Evolutionary conservation across 1,140 invertebrate species (phyloP).

Genomic region (Thalassaphorura encarpata): DNA sequence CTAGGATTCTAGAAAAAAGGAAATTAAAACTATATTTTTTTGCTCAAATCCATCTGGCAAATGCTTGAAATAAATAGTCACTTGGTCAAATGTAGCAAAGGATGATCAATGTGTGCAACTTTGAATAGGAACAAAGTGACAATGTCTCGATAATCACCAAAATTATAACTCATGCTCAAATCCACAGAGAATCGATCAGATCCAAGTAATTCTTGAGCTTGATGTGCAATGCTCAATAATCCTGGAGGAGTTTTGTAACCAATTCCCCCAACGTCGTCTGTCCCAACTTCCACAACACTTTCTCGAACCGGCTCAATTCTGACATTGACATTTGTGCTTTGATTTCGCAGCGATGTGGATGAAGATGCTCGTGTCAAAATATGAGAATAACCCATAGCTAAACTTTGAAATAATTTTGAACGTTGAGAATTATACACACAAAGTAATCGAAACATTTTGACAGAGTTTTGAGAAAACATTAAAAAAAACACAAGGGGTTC

Average conservation of each 20-base stretch:
- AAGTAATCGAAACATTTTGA: background rate
- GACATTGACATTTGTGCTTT: background rate
- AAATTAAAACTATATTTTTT: background rate
- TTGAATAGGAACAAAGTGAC: slow-evolving; percentile 9
- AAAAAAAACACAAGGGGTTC: too few relatives aligned
- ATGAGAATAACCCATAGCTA: background rate
- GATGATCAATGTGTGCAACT: slow-evolving; percentile 12
- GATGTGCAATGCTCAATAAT: background rate
- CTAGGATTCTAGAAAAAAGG: slow-evolving; percentile 3
- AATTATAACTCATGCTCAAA: slow-evolving; percentile 1
- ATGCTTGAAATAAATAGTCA: slow-evolving; percentile 5
- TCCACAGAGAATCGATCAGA: background rate
- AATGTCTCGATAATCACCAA: slow-evolving; percentile 10
- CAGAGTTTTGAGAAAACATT: background rate
- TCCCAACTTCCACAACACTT: too few relatives aligned
- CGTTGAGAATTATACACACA: background rate
- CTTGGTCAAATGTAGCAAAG: slow-evolving; percentile 5
- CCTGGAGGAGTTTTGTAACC: background rate
- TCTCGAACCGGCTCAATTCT: background rate
- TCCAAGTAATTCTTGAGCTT: slow-evolving; percentile 7
- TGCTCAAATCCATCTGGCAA: background rate
- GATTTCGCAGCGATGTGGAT: background rate
- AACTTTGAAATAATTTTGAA: background rate
- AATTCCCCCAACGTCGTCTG: background rate
- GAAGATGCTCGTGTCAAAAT: background rate